phyloP scores from a whole-genome alignment of 2,888 invertebrate genomes.

The Thyatira batis region DNA sequence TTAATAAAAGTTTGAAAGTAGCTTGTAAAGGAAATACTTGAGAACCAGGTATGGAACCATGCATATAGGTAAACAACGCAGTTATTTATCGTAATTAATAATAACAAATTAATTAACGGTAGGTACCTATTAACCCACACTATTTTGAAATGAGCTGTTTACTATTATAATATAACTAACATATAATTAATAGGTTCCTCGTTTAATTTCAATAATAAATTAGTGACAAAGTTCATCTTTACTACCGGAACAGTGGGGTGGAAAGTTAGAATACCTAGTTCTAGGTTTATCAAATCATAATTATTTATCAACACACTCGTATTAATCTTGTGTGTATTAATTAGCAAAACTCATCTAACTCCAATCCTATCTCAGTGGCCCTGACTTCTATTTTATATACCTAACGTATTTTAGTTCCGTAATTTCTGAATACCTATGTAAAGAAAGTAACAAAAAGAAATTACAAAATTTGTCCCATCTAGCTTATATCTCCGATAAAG shows the following conservation, averaged over 20 bases:
- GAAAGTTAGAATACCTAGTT: background rate
- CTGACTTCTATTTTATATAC: background rate
- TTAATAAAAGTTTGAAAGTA: no score
- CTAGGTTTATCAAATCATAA: background rate
- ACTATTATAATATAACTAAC: background rate
- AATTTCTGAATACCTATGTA: no score
- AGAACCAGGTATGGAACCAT: background rate
- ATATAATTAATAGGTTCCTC: background rate
- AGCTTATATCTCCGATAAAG: background rate
- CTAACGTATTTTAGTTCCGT: background rate
- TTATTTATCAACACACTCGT: no score
- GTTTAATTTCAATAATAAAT: background rate
- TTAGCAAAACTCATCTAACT: no score
- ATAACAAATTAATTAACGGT: background rate
- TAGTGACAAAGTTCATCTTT: constrained; percentile 3
- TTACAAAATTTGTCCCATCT: no score
- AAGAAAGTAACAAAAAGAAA: no score
- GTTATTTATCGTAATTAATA: background rate
- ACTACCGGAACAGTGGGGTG: background rate
- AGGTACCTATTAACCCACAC: background rate
- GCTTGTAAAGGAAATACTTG: background rate
- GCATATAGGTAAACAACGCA: background rate
- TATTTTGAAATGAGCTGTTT: background rate
- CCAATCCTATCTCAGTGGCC: background rate
- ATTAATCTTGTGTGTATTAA: no score